phyloP scores from a whole-genome alignment of 2,888 invertebrate species.

The Cryptosula pallasiana region DNA sequence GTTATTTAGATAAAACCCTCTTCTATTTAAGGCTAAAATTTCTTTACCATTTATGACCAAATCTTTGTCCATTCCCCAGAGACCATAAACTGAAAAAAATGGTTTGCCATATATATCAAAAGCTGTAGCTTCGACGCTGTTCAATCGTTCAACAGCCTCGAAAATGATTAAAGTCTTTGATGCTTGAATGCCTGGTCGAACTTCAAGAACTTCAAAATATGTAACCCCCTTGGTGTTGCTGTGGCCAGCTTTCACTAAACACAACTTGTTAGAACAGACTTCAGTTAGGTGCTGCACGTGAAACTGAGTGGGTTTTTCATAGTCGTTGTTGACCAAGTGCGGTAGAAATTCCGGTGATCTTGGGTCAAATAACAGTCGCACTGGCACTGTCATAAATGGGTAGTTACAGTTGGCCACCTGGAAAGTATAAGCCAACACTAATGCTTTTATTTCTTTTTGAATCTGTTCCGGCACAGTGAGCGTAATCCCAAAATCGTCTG shows the following conservation, averaged over 20 bases:
- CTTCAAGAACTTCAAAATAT: background rate
- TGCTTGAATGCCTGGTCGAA: background rate
- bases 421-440: background rate
- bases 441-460: background rate
- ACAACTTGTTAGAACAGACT: background rate
- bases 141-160: background rate
- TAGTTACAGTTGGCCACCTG: background rate
- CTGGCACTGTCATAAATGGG: background rate
- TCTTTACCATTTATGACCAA: background rate
- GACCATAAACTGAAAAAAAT: background rate
- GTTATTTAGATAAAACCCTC: background rate
- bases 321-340: background rate
- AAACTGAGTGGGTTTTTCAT: background rate
- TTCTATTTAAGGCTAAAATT: background rate
- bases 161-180: background rate
- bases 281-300: background rate
- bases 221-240: background rate
- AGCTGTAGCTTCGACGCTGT: background rate
- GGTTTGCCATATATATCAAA: background rate
- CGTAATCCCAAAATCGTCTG: background rate
- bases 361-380: background rate
- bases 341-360: background rate
- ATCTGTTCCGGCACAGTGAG: background rate
- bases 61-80: background rate
- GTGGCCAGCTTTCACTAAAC: background rate